Evolutionary conservation across 1,140 invertebrate genomes (phyloP).

Genomic region (Cydia pomonella): DNA sequence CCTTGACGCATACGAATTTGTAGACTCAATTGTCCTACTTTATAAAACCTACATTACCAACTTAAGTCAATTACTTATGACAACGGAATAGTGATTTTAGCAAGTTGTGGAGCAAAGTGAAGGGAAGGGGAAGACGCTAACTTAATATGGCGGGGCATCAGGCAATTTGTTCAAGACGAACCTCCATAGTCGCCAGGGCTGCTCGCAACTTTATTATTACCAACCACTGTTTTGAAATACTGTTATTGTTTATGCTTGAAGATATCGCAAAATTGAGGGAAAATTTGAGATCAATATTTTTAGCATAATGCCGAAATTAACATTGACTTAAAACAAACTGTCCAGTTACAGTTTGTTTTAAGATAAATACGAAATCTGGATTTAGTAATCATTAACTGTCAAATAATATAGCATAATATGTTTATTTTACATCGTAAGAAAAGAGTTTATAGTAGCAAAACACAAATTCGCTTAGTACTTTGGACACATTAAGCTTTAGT

Average conservation of each 20-base stretch:
- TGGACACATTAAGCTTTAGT: no score
- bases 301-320: background rate
- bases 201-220: slow-evolving; percentile 36
- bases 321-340: background rate
- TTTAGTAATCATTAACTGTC: background rate
- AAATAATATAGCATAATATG: background rate
- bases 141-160: slow-evolving; percentile 77
- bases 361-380: background rate
- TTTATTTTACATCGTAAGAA: background rate
- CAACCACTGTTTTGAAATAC: slow-evolving; percentile 17
- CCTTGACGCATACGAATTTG: background rate
- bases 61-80: slow-evolving; percentile 60
- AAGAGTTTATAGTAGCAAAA: no score
- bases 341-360: background rate
- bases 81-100: slow-evolving; percentile 68
- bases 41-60: slow-evolving; percentile 45
- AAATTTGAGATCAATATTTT: slow-evolving; percentile 3
- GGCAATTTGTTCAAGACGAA: slow-evolving; percentile 78
- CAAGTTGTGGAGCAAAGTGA: slow-evolving; percentile 61
- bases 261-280: background rate
- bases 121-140: slow-evolving; percentile 61
- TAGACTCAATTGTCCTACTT: background rate
- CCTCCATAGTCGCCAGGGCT: slow-evolving; percentile 66
- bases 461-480: no score
- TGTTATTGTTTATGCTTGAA: slow-evolving; percentile 9